Conservation (phyloP, 2,888 invertebrate genomes). For the Micropterix aruncella region DNA sequence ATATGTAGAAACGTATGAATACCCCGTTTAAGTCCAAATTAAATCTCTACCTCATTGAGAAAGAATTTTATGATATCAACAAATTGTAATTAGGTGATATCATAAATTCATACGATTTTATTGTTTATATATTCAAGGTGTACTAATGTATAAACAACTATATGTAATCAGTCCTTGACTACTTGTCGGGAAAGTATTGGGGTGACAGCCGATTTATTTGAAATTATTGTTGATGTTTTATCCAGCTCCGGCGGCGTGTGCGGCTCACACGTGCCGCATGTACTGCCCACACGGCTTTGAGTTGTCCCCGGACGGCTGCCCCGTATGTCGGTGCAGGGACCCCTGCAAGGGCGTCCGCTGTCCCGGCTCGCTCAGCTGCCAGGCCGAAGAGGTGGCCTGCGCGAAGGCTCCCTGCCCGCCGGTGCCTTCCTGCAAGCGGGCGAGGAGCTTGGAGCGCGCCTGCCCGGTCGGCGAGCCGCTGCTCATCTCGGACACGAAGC, state of each 20-base stretch:
- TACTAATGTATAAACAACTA: no score
- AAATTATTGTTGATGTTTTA: no score
- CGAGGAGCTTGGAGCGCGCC: conserved; percentile 60
- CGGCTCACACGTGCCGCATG: conserved; percentile 75
- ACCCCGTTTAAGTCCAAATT: no score
- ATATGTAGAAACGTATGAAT: no score
- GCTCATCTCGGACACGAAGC: conserved; percentile 53
- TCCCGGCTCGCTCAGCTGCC: conserved; percentile 62
- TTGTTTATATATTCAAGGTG: no score
- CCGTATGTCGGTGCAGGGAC: conserved; percentile 67
- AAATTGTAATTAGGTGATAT: no score
- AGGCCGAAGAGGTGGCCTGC: conserved; percentile 66
- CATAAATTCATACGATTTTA: no score
- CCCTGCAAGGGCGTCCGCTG: conserved; percentile 65
- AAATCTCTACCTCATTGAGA: no score
- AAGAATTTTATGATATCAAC: no score
- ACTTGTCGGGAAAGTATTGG: no score
- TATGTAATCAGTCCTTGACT: no score
- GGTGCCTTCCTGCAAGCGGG: conserved; percentile 71
- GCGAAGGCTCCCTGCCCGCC: conserved; percentile 71
- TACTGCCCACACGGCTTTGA: conserved; percentile 75
- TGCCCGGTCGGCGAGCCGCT: conserved; percentile 67
- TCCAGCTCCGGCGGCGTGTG: conserved; percentile 51
- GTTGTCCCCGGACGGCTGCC: conserved; percentile 53
- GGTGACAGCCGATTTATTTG: no score